Base-by-base conservation (phyloP, 2,113 vertebrate genomes). In the Cygnus buccinator region DNA sequence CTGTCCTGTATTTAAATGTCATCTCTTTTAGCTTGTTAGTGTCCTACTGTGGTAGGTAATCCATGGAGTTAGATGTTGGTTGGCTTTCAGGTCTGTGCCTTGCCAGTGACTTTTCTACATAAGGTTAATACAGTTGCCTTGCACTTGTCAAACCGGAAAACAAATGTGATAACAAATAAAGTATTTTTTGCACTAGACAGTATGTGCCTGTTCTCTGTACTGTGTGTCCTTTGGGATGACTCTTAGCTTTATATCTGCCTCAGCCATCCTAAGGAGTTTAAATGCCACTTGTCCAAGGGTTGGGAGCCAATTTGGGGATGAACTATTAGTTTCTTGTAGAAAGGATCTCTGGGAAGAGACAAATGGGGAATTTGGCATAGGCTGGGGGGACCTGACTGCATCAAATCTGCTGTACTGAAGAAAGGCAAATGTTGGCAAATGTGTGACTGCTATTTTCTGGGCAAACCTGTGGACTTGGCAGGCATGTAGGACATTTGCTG, bases 91-190 rank as follows among this genome's bases (percentile, higher is more conserved):
- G 66, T 70, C 87, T 95, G 11, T 48, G 89, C 20, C 52, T 92
- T 95, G 89, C 91, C 94, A 95, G 66, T 0, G 0, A 26, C 73
- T 35, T 87, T 93, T 79, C 91, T 93, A 9, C 82, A 58, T 87
- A 89, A 85, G 84, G 77, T 87, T 89, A 39, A 84, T 91, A 66
- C 93, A 93, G 91, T 94, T 96, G 94, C 37, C 62, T 84, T 93
- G 89, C 91, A 96, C 89, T 94, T 95, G 95, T 94, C 96, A 79
- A 82, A 93, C 54, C 0, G 0, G 84, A 84, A 89, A 93, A 93
- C 94, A 96, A 93, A 95, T 93, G 84, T 76, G 77, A 18, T 79
- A 68, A 92, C 76, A 84, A 95, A 93, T 93, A 88, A 95, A 95
- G 25, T 33, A 6, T 43, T 76, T 92, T 89, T 91, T 84, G 39